Base-by-base conservation (phyloP, 1,140 invertebrate genomes). In the Ceratoteleas bidentatus region DNA sequence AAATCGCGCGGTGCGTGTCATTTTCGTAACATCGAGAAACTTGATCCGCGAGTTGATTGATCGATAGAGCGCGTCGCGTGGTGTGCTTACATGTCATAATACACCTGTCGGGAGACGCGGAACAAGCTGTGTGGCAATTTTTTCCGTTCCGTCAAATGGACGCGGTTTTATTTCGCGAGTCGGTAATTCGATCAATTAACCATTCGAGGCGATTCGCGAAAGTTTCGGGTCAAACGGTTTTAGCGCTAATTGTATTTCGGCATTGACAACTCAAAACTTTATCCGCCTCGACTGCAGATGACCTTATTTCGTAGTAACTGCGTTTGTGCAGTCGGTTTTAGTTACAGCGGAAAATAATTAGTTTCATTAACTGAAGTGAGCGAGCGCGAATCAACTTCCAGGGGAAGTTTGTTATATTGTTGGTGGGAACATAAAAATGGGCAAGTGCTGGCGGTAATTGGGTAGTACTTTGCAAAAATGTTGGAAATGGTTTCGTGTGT, bases 51-150 rank as follows among this genome's bases (percentile, higher is more conserved):
- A 68, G 15, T 76, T 75, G 72, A 79, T 79, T 83, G 80, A 83
- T 83, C 75, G 81, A 79, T 72, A 83, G 64, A 70, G 36, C 68
- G 57, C 69, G 65, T 75, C 81, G 49, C 50, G 70, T 33, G 66
- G 69, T 61, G 58, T 64, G 53, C 54, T 77, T 76, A 66, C 54
- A 53, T 76, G 76, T 84, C 76, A 84, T 79, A 79, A 79, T 82
- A 82, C 80, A 82, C 80, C 80, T 78, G 81, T 74, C 38, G 52
- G 13, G 47, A 45, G 34, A 73, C 62, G 43, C 43, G 62, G 43
- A 65, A 66, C 75, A 78, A 78, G 47, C 64, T 40, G 70, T 69
- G 50, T 47, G 16, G 0, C 0, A 9, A 32, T 66, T 66, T 64
- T 61, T 64, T 15, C 13, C 11, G 54, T 57, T 54, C 15, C 50